phyloP scores from a whole-genome alignment of 2,888 invertebrate genomes.

The Hypsopygia costalis region DNA sequence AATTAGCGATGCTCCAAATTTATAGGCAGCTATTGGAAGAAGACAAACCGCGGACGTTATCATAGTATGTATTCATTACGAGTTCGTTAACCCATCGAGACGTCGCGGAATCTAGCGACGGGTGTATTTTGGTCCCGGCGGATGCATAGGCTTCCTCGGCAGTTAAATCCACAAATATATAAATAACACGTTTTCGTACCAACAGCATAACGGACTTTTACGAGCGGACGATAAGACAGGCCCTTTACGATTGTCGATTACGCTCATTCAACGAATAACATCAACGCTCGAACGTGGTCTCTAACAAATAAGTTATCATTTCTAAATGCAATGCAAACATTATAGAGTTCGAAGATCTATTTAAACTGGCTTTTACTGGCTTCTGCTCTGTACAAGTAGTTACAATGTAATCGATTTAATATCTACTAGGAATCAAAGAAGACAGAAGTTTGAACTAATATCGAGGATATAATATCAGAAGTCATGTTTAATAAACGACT shows the following conservation, averaged over 20 bases:
- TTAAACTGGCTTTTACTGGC: slow-evolving; percentile 6
- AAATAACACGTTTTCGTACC: slow-evolving; percentile 55
- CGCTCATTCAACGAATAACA: slow-evolving; percentile 37
- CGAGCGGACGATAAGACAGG: slow-evolving; percentile 50
- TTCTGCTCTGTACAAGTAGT: slow-evolving; percentile 15
- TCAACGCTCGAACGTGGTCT: background rate
- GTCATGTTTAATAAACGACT: slow-evolving; percentile 9
- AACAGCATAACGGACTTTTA: slow-evolving; percentile 49
- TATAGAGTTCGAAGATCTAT: slow-evolving; percentile 8
- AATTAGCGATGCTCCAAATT: slow-evolving; percentile 1
- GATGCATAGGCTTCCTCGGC: slow-evolving; percentile 65
- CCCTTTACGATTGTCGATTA: slow-evolving; percentile 53
- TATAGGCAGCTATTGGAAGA: background rate
- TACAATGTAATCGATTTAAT: slow-evolving; percentile 34
- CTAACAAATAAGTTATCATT: background rate
- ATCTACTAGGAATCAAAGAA: slow-evolving; percentile 31
- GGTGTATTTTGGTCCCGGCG: slow-evolving; percentile 68
- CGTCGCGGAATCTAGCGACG: slow-evolving; percentile 74
- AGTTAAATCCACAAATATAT: slow-evolving; percentile 63
- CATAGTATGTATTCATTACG: slow-evolving; percentile 36
- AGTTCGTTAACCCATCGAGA: slow-evolving; percentile 71
- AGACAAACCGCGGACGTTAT: slow-evolving; percentile 5
- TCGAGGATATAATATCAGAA: slow-evolving; percentile 19
- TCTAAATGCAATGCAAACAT: background rate
- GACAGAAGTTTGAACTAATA: slow-evolving; percentile 30